Evolutionary conservation across 2,113 vertebrate species (phyloP), one percentile per base, ranked within the genome.

Genomic region (Sinocyclocheilus anshuiensis): DNA sequence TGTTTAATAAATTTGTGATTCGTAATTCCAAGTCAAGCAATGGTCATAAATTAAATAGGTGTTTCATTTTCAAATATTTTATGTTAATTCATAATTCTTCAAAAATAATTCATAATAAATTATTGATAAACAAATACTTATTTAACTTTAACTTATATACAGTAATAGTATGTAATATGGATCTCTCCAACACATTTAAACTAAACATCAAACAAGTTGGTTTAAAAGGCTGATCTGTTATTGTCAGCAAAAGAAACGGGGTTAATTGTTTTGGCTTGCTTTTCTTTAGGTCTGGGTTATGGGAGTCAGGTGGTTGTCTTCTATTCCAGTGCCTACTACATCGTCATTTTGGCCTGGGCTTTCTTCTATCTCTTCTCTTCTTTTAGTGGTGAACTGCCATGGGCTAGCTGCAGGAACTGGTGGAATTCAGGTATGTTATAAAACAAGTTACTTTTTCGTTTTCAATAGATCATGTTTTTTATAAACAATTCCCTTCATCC

Each of bases 361-460:
- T 96, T 98, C 92, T 96, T 99, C 92, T 99, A 99, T 94, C 96
- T 99, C 90, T 98, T 98, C 92, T 97, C 94, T 86, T 98, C 96
- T 0, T 98, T 99, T 91, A 96, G 91, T 85, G 77, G 93, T 0
- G 93, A 97, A 88, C 94, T 99, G 10, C 97, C 97, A 0, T 99
- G 97, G 97, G 94, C 96, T 10, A 97, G 90, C 89, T 99, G 98
- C 85, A 91, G 89, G 89, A 96, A 99, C 0, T 93, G 92, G 75
- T 99, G 98, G 97, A 99, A 99, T 89, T 97, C 97, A 91, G 96
- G 97, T 98, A 91, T 4, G 87, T 74, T 61, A 1, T 10, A 48
- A 29, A 16, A 22, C 71, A 63, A 67, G 8, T 36, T 2, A 10
- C 4, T 6, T 1, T 22, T n/a, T 15, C 12, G 1, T 9, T 48